These are phyloP conservation scores for Chondrilla cf. caribensis DNA, from an alignment of 37 sponge, comb jelly and placozoan species.

Conservation along the genomic window DNA sequence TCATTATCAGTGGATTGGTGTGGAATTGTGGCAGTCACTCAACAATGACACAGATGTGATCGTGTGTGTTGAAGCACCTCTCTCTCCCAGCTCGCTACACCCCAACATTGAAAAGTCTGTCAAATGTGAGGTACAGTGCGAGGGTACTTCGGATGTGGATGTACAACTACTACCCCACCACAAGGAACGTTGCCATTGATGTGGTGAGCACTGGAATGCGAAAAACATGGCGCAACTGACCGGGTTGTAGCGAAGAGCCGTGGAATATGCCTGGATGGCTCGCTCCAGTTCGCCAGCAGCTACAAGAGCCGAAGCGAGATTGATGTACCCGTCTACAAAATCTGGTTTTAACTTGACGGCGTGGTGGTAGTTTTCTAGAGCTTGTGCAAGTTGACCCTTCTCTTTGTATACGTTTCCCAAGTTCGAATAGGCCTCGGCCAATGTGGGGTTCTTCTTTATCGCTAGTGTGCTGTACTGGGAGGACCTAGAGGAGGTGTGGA, in stretches of 20 bases:
- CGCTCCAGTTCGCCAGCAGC: conserved; percentile 89
- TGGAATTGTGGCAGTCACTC: too few species aligned
- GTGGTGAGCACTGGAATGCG: too few species aligned
- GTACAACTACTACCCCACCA: too few species aligned
- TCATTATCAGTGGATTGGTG: too few species aligned
- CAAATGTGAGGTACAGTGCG: too few species aligned
- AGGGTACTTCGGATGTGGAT: too few species aligned
- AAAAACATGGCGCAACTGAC: too few species aligned
- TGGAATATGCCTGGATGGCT: conserved; percentile 92
- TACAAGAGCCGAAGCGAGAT: conserved; percentile 97
- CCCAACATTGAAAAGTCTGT: too few species aligned
- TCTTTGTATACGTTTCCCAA: conserved; percentile 99
- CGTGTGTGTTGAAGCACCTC: too few species aligned
- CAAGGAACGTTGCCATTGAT: too few species aligned
- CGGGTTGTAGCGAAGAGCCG: conserved; percentile 94
- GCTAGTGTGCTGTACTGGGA: conserved; percentile 95
- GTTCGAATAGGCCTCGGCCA: conserved; percentile 99
- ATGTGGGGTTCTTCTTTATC: conserved; percentile 92
- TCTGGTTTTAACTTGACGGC: conserved; percentile 95
- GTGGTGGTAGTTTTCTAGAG: conserved; percentile 91
- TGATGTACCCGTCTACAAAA: conserved; percentile 99
- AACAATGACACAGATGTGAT: too few species aligned
- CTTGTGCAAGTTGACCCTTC: conserved; percentile 86
- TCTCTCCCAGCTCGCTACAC: too few species aligned
- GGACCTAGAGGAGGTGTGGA: conserved; percentile 86